Conservation (phyloP, 1,140 invertebrate species). For the Drosophila virilis region DNA sequence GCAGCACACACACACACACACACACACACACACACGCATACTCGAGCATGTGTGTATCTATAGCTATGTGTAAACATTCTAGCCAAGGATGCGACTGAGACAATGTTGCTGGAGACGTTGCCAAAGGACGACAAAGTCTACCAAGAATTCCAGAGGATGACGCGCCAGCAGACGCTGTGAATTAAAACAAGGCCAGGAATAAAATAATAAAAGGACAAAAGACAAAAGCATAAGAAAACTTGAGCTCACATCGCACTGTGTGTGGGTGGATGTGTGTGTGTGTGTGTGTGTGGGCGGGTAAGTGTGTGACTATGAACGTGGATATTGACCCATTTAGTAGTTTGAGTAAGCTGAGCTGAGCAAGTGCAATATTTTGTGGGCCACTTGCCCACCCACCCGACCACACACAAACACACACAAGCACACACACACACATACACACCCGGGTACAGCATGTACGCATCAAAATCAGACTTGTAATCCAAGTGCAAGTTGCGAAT, state of each 20-base stretch:
- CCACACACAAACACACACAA: slow-evolving; percentile 17
- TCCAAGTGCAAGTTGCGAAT: slow-evolving; percentile 82
- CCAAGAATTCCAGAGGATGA: slow-evolving; percentile 63
- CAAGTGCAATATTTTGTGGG: slow-evolving; percentile 41
- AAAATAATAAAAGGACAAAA: slow-evolving; percentile 83
- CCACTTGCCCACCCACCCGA: slow-evolving; percentile 6
- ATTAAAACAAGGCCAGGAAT: slow-evolving; percentile 83
- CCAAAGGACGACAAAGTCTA: slow-evolving; percentile 46
- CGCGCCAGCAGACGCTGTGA: slow-evolving; percentile 79
- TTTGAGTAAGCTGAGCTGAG: slow-evolving; percentile 27
- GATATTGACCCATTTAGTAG: slow-evolving; percentile 64
- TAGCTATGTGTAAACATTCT: slow-evolving; percentile 55
- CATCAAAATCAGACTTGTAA: slow-evolving; percentile 83
- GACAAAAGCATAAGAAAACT: slow-evolving; percentile 81
- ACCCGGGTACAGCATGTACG: slow-evolving; percentile 65
- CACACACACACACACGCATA: slow-evolving; percentile 33
- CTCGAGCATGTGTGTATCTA: slow-evolving; percentile 19
- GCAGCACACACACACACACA: slow-evolving; percentile 39
- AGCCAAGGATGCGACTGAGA: slow-evolving; percentile 72
- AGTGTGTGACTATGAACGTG: slow-evolving; percentile 29
- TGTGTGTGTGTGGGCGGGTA: neutral
- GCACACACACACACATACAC: slow-evolving; percentile 7
- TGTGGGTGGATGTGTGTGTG: slow-evolving; percentile 24
- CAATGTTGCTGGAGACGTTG: slow-evolving; percentile 63
- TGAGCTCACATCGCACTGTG: slow-evolving; percentile 38